phyloP scores from a whole-genome alignment of 2,113 vertebrate genomes.

The Opisthocomus hoazin region DNA sequence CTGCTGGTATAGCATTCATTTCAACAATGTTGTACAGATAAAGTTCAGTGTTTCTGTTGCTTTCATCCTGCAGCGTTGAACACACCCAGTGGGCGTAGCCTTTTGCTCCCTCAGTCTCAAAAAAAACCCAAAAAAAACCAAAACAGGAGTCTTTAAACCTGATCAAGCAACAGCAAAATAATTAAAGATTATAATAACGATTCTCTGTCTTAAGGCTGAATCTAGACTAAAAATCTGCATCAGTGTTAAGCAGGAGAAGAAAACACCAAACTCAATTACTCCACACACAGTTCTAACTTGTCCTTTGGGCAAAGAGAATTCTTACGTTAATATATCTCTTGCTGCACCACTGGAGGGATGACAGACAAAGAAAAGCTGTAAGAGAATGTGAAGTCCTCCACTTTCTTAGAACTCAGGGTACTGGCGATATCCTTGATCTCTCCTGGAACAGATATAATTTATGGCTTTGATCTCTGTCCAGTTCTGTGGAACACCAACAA shows the following conservation, averaged over 20 bases:
- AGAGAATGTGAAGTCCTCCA: background rate
- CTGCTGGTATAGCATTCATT: conserved; percentile 92
- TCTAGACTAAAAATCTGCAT: background rate
- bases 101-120: conserved; percentile 90
- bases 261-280: background rate
- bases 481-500: background rate
- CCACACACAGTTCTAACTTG: background rate
- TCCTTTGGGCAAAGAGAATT: background rate
- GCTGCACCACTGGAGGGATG: background rate
- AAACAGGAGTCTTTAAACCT: background rate
- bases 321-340: background rate
- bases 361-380: background rate
- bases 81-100: conserved; percentile 96
- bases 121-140: background rate
- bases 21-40: conserved; percentile 93
- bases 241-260: background rate
- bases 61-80: conserved; percentile 88
- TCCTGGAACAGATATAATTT: background rate
- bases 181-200: background rate
- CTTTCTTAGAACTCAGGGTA: background rate
- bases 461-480: background rate
- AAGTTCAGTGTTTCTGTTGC: conserved; percentile 87
- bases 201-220: background rate
- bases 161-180: background rate
- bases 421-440: background rate